Percentiles rank a stretch among this genome's conserved stretches.
Conservation (phyloP, 2,888 invertebrate species). For the Petrophora chlorosata region DNA sequence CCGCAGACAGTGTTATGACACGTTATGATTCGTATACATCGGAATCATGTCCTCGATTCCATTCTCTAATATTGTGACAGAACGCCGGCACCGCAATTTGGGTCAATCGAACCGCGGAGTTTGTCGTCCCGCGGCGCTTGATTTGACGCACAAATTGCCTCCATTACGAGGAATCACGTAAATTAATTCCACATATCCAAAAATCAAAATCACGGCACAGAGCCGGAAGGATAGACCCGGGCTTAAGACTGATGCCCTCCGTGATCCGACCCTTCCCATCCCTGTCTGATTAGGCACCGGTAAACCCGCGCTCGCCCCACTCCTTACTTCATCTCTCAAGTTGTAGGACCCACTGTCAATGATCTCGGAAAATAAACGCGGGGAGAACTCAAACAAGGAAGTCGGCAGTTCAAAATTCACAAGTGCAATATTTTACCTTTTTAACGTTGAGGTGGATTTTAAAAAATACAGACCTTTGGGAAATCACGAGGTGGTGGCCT, state of each 20-base stretch:
- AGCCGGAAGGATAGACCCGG: slow-evolving; percentile 24
- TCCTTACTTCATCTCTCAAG: slow-evolving; percentile 33
- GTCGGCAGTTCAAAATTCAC: slow-evolving; percentile 60
- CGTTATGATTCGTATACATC: slow-evolving; percentile 28
- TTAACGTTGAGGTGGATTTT: slow-evolving; percentile 68
- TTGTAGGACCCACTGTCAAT: slow-evolving; percentile 49
- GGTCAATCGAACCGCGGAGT: slow-evolving; percentile 28
- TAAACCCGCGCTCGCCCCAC: slow-evolving; percentile 32
- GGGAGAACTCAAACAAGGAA: slow-evolving; percentile 45
- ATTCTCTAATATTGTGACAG: slow-evolving; percentile 25
- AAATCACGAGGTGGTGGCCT: slow-evolving; percentile 69
- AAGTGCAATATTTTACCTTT: slow-evolving; percentile 68
- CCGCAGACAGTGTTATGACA: slow-evolving; percentile 22
- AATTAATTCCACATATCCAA: slow-evolving; percentile 34
- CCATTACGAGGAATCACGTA: slow-evolving; percentile 31
- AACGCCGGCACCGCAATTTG: slow-evolving; percentile 20
- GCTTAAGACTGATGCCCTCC: slow-evolving; percentile 37
- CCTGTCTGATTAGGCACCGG: slow-evolving; percentile 47
- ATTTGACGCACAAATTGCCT: slow-evolving; percentile 35
- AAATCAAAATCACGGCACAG: slow-evolving; percentile 33
- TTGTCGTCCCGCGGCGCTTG: slow-evolving; percentile 18
- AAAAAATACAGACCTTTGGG: slow-evolving; percentile 75
- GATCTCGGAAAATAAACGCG: slow-evolving; percentile 54
- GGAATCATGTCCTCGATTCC: slow-evolving; percentile 22
- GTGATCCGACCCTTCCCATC: slow-evolving; percentile 44